These are phyloP conservation scores for Benthosema pterotum DNA, from an alignment of 2,797 vertebrate species.

Conservation along the genomic window DNA sequence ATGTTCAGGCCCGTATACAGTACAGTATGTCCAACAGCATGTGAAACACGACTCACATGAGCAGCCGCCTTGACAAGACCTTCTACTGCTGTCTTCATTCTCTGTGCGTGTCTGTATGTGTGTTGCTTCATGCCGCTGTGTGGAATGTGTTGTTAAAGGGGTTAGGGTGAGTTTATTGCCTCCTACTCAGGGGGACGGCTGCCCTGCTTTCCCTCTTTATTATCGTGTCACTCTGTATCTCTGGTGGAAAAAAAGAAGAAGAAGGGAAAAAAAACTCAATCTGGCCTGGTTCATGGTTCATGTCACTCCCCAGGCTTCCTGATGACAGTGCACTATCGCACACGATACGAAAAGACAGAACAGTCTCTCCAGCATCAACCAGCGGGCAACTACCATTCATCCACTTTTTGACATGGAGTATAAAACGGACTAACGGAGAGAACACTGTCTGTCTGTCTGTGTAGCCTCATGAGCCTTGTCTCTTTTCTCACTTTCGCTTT, in stretches of 20 bases:
- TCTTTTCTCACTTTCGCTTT: too few species aligned
- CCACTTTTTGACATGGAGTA: too few species aligned
- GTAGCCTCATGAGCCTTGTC: too few species aligned
- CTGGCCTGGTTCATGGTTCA: conserved; percentile 22
- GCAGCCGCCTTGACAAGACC: neutral
- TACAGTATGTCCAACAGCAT: neutral
- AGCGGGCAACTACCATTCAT: too few species aligned
- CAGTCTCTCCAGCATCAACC: too few species aligned
- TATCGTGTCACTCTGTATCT: conserved; percentile 13
- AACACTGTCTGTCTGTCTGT: too few species aligned
- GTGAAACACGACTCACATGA: neutral
- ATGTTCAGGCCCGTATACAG: too few species aligned
- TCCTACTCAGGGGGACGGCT: conserved; percentile 17
- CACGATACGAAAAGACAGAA: too few species aligned
- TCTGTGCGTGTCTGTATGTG: conserved; percentile 25
- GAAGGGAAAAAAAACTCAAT: neutral
- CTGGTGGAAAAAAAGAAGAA: conserved; percentile 18
- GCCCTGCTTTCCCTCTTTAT: conserved; percentile 24
- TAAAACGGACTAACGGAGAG: too few species aligned
- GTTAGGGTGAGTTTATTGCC: conserved; percentile 38
- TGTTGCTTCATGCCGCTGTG: neutral
- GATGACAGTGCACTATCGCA: too few species aligned
- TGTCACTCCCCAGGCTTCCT: too few species aligned
- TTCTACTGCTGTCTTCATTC: conserved; percentile 16
- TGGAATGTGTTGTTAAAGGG: conserved; percentile 15